phyloP scores from a whole-genome alignment of 1,140 invertebrate species.

The Sinonovacula constricta region DNA sequence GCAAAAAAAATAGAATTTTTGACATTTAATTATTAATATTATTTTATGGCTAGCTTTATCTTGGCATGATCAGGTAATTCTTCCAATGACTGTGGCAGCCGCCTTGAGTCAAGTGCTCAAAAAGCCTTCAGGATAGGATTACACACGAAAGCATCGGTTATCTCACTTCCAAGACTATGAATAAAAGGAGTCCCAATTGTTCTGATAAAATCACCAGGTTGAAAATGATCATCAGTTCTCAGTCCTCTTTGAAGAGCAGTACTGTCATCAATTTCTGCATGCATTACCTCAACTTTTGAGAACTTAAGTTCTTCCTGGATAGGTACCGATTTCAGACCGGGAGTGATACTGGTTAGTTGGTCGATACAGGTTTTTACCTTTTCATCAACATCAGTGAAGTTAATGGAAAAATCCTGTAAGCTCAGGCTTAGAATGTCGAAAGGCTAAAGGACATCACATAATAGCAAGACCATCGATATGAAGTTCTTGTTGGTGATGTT shows the following conservation, averaged over 20 bases:
- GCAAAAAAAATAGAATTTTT: not conserved
- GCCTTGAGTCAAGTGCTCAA: not conserved
- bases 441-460: conserved; percentile 16
- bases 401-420: not conserved
- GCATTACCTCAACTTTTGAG: not conserved
- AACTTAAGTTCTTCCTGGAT: not conserved
- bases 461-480: conserved; percentile 7
- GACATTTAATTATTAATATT: not conserved
- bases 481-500: too few relatives aligned
- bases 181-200: not conserved
- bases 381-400: conserved; percentile 1
- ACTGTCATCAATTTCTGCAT: not conserved
- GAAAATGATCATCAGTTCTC: not conserved
- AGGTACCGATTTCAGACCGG: not conserved
- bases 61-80: not conserved
- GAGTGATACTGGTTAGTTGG: not conserved
- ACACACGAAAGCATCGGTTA: conserved; percentile 17
- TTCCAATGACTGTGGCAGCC: not conserved
- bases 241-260: not conserved
- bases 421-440: not conserved
- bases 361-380: not conserved
- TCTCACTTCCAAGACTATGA: not conserved
- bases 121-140: conserved; percentile 2
- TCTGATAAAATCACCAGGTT: not conserved
- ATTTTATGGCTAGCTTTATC: not conserved